A percentile compares a stretch with the other conserved stretches of the same genome.
Evolutionary conservation across 1,140 invertebrate genomes (phyloP).

Genomic region (Charaxes varanes): DNA sequence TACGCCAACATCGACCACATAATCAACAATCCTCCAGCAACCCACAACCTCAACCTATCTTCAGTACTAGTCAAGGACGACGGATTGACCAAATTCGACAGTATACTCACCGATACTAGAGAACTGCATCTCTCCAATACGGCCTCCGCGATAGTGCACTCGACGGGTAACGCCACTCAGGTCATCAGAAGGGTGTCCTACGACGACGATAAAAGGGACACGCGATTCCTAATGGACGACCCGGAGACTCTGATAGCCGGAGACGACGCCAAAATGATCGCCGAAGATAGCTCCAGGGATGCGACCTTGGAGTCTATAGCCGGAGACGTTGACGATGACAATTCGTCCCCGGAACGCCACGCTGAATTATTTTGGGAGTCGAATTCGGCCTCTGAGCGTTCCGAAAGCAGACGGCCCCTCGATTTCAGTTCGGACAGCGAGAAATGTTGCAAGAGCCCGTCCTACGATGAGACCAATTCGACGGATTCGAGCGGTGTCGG

Average conservation of each 20-base stretch:
- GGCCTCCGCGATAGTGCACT: constrained; percentile 49
- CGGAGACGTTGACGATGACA: constrained; percentile 48
- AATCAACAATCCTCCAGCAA: constrained; percentile 31
- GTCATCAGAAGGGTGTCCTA: constrained; percentile 58
- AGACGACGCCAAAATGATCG: constrained; percentile 54
- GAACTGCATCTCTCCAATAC: constrained; percentile 51
- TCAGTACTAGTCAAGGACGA: constrained; percentile 54
- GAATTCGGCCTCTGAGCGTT: constrained; percentile 55
- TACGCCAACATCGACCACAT: constrained; percentile 48
- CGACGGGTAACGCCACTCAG: constrained; percentile 48
- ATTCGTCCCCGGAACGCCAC: constrained; percentile 58
- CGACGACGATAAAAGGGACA: constrained; percentile 44
- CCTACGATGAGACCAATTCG: constrained; percentile 62
- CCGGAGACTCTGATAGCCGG: constrained; percentile 40
- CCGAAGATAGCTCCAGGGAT: constrained; percentile 53
- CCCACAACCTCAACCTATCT: constrained; percentile 34
- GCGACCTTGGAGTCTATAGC: constrained; percentile 48
- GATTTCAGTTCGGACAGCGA: constrained; percentile 70
- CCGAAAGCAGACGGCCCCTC: constrained; percentile 43
- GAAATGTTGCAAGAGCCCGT: constrained; percentile 69
- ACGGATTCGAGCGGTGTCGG: constrained; percentile 62
- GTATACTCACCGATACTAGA: constrained; percentile 45
- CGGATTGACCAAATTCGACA: constrained; percentile 45
- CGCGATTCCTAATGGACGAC: constrained; percentile 44
- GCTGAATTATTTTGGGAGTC: constrained; percentile 69